A percentile compares a stretch with the other conserved stretches of the same genome.
Conservation (phyloP, 2,888 invertebrate genomes). For the Nezara viridula region DNA sequence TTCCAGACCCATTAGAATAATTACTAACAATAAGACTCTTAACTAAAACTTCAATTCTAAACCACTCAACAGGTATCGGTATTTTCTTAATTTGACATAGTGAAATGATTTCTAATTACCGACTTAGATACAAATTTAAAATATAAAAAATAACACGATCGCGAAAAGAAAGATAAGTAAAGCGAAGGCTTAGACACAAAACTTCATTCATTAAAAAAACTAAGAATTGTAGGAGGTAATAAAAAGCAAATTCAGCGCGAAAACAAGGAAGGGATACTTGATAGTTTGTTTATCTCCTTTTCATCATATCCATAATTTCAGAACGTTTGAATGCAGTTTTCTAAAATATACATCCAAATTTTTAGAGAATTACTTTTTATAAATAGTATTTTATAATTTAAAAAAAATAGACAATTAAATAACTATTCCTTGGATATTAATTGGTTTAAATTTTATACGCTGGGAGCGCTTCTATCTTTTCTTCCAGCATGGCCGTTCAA, state of each 20-base stretch:
- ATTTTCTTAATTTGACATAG: background rate
- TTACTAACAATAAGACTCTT: constrained; percentile 28
- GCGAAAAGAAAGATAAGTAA: background rate
- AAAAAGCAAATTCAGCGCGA: constrained; percentile 58
- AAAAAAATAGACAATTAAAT: background rate
- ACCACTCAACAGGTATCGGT: background rate
- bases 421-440: background rate
- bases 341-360: background rate
- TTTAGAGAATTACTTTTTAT: background rate
- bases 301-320: background rate
- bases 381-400: background rate
- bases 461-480: constrained; percentile 54
- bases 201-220: constrained; percentile 45
- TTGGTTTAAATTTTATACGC: constrained; percentile 37
- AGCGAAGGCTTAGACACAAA: constrained; percentile 13
- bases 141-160: background rate
- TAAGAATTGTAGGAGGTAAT: constrained; percentile 55
- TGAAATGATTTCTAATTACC: background rate
- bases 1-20: constrained; percentile 60
- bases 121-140: background rate
- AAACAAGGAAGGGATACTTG: constrained; percentile 36
- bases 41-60: background rate
- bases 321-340: background rate
- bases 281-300: constrained; percentile 18
- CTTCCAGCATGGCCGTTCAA: constrained; percentile 61